Evolutionary conservation across 2,888 invertebrate genomes (phyloP).

Genomic region (Abrostola tripartita): DNA sequence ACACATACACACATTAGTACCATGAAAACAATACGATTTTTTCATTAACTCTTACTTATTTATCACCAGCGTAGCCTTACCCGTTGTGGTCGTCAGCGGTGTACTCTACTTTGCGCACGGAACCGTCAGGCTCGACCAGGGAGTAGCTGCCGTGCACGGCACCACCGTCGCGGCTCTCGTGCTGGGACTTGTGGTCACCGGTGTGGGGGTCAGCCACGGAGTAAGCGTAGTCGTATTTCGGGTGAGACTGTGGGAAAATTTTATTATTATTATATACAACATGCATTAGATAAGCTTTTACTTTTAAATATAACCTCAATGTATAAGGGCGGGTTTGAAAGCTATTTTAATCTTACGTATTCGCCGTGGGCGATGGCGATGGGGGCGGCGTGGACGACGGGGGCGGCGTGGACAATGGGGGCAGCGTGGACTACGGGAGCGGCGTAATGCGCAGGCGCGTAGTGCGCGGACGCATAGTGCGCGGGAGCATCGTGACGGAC

Average conservation of each 20-base stretch:
- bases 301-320: conserved; percentile 11
- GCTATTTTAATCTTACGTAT: conserved; percentile 70
- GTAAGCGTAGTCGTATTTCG: conserved; percentile 89
- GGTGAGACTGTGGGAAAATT: conserved; percentile 84
- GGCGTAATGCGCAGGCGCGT: conserved; percentile 69
- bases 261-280: conserved; percentile 4
- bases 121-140: conserved; percentile 89
- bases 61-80: conserved; percentile 68
- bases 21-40: neutral
- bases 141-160: conserved; percentile 91
- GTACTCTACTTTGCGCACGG: conserved; percentile 90
- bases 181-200: conserved; percentile 89
- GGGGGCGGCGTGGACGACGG: conserved; percentile 72
- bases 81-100: conserved; percentile 89
- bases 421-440: conserved; percentile 72
- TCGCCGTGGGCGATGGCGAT: conserved; percentile 73
- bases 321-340: no score
- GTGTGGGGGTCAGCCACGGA: conserved; percentile 89
- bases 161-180: conserved; percentile 89
- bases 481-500: conserved; percentile 81
- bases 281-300: neutral
- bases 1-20: conserved; percentile 4
- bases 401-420: conserved; percentile 75
- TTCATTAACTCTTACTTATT: neutral
- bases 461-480: conserved; percentile 76